Percentiles rank a stretch among this genome's conserved stretches.
These are phyloP conservation scores for Trissolcus japonicus DNA, from an alignment of 2,888 invertebrate genomes.

Conservation along the genomic window DNA sequence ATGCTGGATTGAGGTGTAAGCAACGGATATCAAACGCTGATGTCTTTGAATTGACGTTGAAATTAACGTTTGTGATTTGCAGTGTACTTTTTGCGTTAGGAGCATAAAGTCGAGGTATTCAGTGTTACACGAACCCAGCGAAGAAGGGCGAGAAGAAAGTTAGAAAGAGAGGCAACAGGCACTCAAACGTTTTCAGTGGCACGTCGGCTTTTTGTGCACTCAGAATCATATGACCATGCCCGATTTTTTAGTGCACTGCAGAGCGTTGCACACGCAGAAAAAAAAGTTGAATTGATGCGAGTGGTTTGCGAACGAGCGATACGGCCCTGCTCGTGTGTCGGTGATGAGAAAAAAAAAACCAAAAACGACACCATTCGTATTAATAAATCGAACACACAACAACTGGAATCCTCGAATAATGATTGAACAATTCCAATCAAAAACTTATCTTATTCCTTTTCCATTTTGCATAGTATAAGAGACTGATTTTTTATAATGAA, in stretches of 20 bases:
- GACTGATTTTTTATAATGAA: neutral
- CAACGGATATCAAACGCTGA: conserved; percentile 35
- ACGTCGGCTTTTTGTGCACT: conserved; percentile 72
- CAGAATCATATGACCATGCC: conserved; percentile 74
- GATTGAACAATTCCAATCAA: neutral
- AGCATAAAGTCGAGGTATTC: conserved; percentile 67
- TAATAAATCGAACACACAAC: conserved; percentile 52
- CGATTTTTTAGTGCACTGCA: conserved; percentile 64
- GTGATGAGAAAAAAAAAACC: conserved; percentile 56
- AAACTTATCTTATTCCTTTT: neutral
- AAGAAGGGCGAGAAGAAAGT: conserved; percentile 55
- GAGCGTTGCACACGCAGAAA: conserved; percentile 61
- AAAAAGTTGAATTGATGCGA: conserved; percentile 71
- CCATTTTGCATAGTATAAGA: neutral
- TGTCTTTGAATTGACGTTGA: conserved; percentile 52
- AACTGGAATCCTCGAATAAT: conserved; percentile 6
- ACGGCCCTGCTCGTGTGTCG: conserved; percentile 59
- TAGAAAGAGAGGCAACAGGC: conserved; percentile 54
- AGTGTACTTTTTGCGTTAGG: conserved; percentile 69
- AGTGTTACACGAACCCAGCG: conserved; percentile 62
- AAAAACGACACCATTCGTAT: conserved; percentile 59
- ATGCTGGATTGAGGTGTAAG: conserved; percentile 18
- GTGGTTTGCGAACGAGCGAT: conserved; percentile 63
- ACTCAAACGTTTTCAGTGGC: conserved; percentile 69
- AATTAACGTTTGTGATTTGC: conserved; percentile 69